These are phyloP conservation scores for Orbicella faveolata DNA, from an alignment of 64 coral and sea anemone genomes.

Conservation along the genomic window DNA sequence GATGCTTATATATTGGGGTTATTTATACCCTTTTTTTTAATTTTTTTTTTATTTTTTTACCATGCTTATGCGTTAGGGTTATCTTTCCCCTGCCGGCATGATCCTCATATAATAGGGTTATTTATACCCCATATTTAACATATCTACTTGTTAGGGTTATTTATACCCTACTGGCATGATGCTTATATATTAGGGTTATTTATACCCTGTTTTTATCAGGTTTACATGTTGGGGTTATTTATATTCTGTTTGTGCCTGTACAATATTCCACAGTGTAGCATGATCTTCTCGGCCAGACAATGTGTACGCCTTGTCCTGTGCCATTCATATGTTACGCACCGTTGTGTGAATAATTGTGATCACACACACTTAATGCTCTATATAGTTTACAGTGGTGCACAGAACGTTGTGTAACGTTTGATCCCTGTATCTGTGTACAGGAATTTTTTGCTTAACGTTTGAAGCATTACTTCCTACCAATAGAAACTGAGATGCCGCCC, in stretches of 20 bases:
- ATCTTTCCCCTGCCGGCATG: background rate
- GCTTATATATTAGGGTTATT: too few species aligned
- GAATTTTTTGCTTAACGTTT: background rate
- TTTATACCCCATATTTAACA: background rate
- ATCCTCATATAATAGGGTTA: background rate
- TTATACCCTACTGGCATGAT: background rate
- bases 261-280: conserved; percentile 5
- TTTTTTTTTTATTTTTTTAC: too few species aligned
- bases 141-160: background rate
- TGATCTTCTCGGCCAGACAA: conserved; percentile 11
- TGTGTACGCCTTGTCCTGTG: background rate
- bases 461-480: background rate
- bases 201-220: background rate
- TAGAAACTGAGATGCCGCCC: background rate
- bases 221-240: background rate
- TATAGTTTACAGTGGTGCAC: background rate
- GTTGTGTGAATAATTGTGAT: conserved; percentile 27
- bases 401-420: background rate
- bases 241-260: background rate
- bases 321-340: conserved; percentile 12
- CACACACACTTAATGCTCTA: background rate
- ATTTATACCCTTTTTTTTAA: background rate
- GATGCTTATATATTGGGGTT: background rate
- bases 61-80: background rate
- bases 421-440: background rate